Base-by-base conservation (phyloP, 1,140 invertebrate genomes). In the Euwallacea fornicatus region DNA sequence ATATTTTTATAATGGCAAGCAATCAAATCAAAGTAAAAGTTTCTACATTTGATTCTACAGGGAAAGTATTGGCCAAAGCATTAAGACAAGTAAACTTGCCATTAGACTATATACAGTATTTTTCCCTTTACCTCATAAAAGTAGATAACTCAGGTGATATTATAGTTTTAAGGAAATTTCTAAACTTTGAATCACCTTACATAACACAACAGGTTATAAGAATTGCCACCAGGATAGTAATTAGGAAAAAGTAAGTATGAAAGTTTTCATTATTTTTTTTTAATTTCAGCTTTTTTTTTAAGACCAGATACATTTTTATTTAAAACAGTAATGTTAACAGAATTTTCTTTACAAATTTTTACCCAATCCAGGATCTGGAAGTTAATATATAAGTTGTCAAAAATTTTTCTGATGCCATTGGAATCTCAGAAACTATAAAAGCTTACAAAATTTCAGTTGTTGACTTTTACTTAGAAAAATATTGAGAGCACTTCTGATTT, bases 121-220 rank as follows among this genome's bases (percentile, higher is more conserved):
- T 98, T 87, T 91, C 93, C 69, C 83, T 98, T 54, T 98, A 90
- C 83, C 83, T 98, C 58, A 88, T 95, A 74, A 88, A 88, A 77
- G 90, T 90, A 79, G 90, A 94, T 77, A 87, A 89, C 43, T 89
- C 88, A 77, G 88, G 88, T 76, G 87, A 90, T 79, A 82, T 88
- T 76, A 87, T 86, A 86, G 88, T 96, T 81, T 81, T 97, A 54
- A 87, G 96, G 68, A 93, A 93, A 80, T 82, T 98, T 33, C 93
- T 97, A 83, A 91, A 98, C 80, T 98, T 97, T 88, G 97, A 99
- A 86, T 96, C 95, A 70, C 96, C 96, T 9, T 94, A 93, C 82
- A 91, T 98, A 82, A 96, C 95, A 64, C 87, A 94, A 77, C 92
- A 83, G 75, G 84, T 85, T 77, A 83, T 86, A 42, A 81, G 83